These are phyloP conservation scores for Carabus problematicus DNA, from an alignment of 2,888 invertebrate genomes.

Conservation along the genomic window DNA sequence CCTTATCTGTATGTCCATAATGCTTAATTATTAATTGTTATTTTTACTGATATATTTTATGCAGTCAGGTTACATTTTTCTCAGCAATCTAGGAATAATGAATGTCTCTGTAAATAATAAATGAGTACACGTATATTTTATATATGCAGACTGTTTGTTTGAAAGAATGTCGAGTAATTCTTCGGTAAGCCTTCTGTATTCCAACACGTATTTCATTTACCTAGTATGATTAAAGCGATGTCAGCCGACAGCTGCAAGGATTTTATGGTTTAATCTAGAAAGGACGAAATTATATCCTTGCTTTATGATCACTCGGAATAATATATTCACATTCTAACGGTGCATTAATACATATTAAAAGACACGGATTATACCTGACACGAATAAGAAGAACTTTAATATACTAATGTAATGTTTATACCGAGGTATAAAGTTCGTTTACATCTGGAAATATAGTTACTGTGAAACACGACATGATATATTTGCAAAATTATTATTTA, in stretches of 20 bases:
- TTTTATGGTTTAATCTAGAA: conserved; percentile 38
- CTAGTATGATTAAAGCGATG: conserved; percentile 26
- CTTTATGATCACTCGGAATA: conserved; percentile 32
- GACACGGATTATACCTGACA: no score
- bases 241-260: conserved; percentile 29
- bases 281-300: conserved; percentile 30
- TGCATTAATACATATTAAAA: conserved; percentile 19
- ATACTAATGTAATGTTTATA: no score
- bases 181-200: conserved; percentile 21
- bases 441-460: no score
- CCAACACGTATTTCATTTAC: conserved; percentile 35
- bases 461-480: no score
- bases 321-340: conserved; percentile 23
- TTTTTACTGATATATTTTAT: no score
- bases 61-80: no score
- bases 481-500: no score
- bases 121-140: background rate
- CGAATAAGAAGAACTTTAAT: no score
- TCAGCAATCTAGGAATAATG: no score
- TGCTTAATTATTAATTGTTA: no score
- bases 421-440: no score
- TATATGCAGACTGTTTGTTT: background rate
- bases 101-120: background rate
- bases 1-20: no score
- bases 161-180: conserved; percentile 1